These are phyloP conservation scores for Microcebus tavaratra DNA, from an alignment of 2,113 vertebrate genomes.

Conservation along the genomic window DNA sequence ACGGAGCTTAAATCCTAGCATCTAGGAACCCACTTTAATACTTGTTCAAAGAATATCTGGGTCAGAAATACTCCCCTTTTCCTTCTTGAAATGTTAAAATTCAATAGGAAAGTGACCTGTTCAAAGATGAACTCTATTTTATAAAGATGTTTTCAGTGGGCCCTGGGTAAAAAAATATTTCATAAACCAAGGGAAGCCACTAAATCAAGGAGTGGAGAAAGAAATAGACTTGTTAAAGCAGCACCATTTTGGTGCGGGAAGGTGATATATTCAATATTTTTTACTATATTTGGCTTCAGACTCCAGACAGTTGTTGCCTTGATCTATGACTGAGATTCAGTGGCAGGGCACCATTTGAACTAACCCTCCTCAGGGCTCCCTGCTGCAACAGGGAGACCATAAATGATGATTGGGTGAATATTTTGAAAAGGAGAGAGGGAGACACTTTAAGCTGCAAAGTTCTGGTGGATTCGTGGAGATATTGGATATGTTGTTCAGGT, in stretches of 20 bases:
- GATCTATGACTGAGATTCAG: conserved; percentile 77
- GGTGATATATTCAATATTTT: conserved; percentile 81
- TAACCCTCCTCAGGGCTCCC: conserved; percentile 76
- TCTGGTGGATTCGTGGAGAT: conserved; percentile 27
- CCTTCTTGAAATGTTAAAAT: conserved; percentile 80
- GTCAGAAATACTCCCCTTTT: conserved; percentile 80
- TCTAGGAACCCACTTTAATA: conserved; percentile 65
- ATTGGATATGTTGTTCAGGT: conserved; percentile 33
- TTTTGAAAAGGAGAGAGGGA: conserved; percentile 75
- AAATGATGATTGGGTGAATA: conserved; percentile 73
- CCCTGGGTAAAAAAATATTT: conserved; percentile 77
- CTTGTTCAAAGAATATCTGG: conserved; percentile 75
- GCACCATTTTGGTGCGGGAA: conserved; percentile 76
- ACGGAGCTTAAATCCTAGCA: conserved; percentile 58
- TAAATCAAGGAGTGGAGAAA: conserved; percentile 76
- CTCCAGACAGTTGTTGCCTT: conserved; percentile 65
- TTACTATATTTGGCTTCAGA: conserved; percentile 78
- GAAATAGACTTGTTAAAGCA: conserved; percentile 76
- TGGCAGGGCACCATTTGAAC: conserved; percentile 70
- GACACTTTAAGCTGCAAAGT: conserved; percentile 61
- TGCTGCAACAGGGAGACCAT: conserved; percentile 63
- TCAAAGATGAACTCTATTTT: conserved; percentile 78
- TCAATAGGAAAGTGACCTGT: conserved; percentile 79
- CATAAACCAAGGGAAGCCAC: conserved; percentile 61
- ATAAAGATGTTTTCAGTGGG: conserved; percentile 78